Evolutionary conservation across 1,140 invertebrate species (phyloP).

Genomic region (Schmidtea mediterranea): DNA sequence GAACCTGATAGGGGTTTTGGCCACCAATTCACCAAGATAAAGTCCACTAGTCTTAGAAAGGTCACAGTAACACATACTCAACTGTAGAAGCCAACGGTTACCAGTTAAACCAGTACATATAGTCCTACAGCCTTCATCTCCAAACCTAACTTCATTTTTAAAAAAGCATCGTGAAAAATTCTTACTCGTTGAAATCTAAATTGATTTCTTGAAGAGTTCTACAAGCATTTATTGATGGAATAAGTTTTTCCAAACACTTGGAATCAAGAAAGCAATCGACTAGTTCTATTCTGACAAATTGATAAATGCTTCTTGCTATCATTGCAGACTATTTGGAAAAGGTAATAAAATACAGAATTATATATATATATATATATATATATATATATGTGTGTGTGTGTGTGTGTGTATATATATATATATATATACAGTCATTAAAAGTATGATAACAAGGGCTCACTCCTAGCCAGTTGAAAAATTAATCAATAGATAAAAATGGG

Average conservation of each 20-base stretch:
- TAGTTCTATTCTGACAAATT: neutral
- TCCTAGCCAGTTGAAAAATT: too few relatives aligned
- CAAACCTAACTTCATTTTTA: neutral
- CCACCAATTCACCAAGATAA: neutral
- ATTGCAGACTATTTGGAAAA: neutral
- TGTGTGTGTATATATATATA: too few relatives aligned
- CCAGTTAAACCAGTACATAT: neutral
- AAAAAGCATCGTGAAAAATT: neutral
- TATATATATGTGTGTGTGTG: too few relatives aligned
- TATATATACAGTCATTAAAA: too few relatives aligned
- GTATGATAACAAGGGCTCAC: too few relatives aligned
- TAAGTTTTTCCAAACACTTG: neutral
- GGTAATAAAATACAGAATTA: too few relatives aligned
- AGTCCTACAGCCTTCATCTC: neutral
- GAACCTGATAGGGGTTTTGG: neutral
- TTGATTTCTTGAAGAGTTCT: neutral
- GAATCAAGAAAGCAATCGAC: neutral
- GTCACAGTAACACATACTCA: conserved; percentile 1
- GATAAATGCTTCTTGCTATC: neutral
- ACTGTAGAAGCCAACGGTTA: neutral
- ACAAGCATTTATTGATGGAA: neutral
- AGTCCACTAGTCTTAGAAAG: neutral
- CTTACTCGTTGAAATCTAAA: conserved; percentile 1
- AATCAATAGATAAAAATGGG: too few relatives aligned
- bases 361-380: too few relatives aligned